Conservation (phyloP, 2,888 invertebrate genomes). For the Synergus laeviventris region DNA sequence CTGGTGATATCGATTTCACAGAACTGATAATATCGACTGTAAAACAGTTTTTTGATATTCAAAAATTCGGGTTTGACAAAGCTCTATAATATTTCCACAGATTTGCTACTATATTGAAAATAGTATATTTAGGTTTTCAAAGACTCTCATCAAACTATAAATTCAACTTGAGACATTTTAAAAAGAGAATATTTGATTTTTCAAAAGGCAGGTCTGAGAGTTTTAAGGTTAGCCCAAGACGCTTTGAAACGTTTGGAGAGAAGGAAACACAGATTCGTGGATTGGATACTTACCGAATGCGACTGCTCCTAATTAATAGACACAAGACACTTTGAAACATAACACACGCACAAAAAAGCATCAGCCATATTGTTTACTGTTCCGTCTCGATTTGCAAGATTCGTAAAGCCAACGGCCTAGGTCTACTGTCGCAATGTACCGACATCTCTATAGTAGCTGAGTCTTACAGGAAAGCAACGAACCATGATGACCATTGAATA, state of each 20-base stretch:
- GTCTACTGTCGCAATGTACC: not conserved
- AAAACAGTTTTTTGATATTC: not conserved
- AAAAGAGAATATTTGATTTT: not conserved
- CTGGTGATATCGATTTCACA: not conserved
- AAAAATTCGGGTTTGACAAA: not conserved
- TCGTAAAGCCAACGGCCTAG: not conserved
- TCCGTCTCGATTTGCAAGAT: slow-evolving; percentile 8
- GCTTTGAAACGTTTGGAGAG: not conserved
- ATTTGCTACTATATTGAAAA: not conserved
- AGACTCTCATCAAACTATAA: not conserved
- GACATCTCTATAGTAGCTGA: no score
- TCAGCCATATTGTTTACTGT: slow-evolving; percentile 40
- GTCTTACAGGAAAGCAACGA: slow-evolving; percentile 2
- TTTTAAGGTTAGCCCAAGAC: slow-evolving; percentile 22
- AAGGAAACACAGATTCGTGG: not conserved
- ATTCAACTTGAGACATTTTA: not conserved
- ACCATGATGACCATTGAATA: not conserved
- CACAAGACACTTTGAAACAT: slow-evolving; percentile 27
- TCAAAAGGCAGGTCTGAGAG: not conserved
- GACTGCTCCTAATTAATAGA: slow-evolving; percentile 25
- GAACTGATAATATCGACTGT: slow-evolving; percentile 33
- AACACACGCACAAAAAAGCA: slow-evolving; percentile 35
- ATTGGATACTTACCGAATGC: slow-evolving; percentile 18
- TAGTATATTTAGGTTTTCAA: not conserved
- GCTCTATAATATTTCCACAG: not conserved